A percentile compares a stretch with the other conserved stretches of the same genome.
Evolutionary conservation across 2,797 vertebrate species (phyloP).

Genomic region (Oreochromis mossambicus): DNA sequence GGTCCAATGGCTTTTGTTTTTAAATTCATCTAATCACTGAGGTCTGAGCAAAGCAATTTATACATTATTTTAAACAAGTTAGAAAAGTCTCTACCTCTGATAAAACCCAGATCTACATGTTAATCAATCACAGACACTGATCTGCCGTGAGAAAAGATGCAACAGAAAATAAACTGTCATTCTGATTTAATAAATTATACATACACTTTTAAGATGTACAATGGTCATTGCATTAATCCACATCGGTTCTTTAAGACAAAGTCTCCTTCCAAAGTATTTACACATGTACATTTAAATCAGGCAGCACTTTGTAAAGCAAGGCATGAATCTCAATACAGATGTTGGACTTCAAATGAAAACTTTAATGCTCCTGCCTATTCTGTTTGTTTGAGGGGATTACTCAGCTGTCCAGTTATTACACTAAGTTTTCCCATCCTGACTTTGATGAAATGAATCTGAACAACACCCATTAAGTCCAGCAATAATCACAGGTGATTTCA

Average conservation of each 20-base stretch:
- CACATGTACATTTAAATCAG: constrained; percentile 91
- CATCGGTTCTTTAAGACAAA: constrained; percentile 64
- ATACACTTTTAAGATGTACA: constrained; percentile 95
- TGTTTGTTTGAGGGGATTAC: constrained; percentile 3
- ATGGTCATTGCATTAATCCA: constrained; percentile 91
- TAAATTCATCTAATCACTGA: background rate
- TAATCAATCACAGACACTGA: background rate
- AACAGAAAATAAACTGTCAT: constrained; percentile 87
- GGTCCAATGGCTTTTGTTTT: background rate
- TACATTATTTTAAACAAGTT: background rate
- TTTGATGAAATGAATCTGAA: constrained; percentile 24
- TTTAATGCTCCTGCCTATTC: constrained; percentile 7
- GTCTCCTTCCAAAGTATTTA: constrained; percentile 84
- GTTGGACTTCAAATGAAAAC: constrained; percentile 49
- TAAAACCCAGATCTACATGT: background rate
- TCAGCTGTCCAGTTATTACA: constrained; percentile 46
- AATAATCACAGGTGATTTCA: constrained; percentile 66
- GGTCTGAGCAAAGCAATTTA: background rate
- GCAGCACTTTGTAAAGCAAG: constrained; percentile 78
- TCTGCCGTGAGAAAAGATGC: constrained; percentile 22
- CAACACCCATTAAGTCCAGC: constrained; percentile 43
- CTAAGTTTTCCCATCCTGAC: constrained; percentile 27
- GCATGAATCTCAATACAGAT: constrained; percentile 60
- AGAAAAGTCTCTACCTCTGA: background rate
- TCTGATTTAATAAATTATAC: constrained; percentile 99